Evolutionary conservation across 1,140 invertebrate species (phyloP).

Genomic region (Homarus americanus): DNA sequence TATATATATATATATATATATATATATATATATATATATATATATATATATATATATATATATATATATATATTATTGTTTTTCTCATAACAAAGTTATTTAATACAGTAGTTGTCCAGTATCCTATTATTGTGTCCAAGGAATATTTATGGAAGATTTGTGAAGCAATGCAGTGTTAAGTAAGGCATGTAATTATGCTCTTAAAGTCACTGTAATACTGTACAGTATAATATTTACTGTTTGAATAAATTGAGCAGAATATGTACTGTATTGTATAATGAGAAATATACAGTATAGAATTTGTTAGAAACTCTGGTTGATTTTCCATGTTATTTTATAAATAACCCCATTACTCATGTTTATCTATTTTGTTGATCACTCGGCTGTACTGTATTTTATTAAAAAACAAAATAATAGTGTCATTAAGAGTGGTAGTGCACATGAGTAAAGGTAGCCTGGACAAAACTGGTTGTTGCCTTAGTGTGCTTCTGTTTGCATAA

Average conservation of each 20-base stretch:
- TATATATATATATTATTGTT: not conserved
- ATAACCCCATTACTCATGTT: too few relatives aligned
- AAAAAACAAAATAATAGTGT: too few relatives aligned
- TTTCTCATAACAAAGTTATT: too few relatives aligned
- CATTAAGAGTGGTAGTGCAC: too few relatives aligned
- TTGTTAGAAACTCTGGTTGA: not conserved
- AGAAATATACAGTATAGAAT: not conserved
- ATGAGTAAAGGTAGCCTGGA: too few relatives aligned
- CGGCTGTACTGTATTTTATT: too few relatives aligned
- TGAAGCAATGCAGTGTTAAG: not conserved
- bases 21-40: not conserved
- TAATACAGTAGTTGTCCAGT: not conserved
- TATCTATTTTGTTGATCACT: too few relatives aligned
- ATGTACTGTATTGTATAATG: not conserved
- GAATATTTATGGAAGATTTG: not conserved
- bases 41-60: not conserved
- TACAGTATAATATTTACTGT: not conserved
- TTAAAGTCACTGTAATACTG: too few relatives aligned
- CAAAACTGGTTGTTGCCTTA: too few relatives aligned
- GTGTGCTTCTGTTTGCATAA: too few relatives aligned
- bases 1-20: not conserved
- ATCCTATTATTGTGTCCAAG: too few relatives aligned
- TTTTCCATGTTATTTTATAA: not conserved
- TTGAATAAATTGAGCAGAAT: not conserved
- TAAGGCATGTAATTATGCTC: not conserved